These are phyloP conservation scores for Strigamia crassipes DNA, from an alignment of 2,888 invertebrate genomes.

Conservation along the genomic window DNA sequence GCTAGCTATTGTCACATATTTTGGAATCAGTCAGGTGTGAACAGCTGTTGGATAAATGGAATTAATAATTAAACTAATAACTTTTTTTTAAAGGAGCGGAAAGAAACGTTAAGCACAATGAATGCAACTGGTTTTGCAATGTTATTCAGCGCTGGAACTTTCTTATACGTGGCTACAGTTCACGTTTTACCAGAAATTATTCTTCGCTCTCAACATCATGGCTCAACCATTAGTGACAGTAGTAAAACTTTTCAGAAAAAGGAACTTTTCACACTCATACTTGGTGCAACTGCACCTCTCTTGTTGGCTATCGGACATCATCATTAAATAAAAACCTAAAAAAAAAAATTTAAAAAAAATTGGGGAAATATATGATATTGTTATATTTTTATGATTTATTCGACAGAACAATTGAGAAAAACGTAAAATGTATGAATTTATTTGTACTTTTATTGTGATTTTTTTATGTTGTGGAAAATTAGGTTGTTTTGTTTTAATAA, in stretches of 20 bases:
- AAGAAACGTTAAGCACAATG: slow-evolving; percentile 83
- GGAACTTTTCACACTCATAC: slow-evolving; percentile 80
- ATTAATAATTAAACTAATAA: not conserved
- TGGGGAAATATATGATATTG: not conserved
- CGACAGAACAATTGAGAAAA: too few relatives aligned
- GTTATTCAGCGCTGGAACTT: slow-evolving; percentile 98
- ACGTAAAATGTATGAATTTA: too few relatives aligned
- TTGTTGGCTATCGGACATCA: slow-evolving; percentile 90
- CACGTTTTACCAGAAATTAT: slow-evolving; percentile 93
- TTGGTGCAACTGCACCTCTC: slow-evolving; percentile 86
- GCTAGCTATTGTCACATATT: slow-evolving; percentile 86
- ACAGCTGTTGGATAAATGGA: not conserved
- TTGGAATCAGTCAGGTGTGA: slow-evolving; percentile 78
- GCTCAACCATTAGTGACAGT: slow-evolving; percentile 56
- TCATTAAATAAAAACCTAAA: slow-evolving; percentile 70
- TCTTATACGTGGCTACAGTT: slow-evolving; percentile 97
- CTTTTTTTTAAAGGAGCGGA: slow-evolving; percentile 68
- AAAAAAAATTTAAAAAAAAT: not conserved
- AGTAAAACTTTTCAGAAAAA: slow-evolving; percentile 57
- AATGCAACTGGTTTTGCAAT: slow-evolving; percentile 97
- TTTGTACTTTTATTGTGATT: too few relatives aligned
- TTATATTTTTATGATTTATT: not conserved
- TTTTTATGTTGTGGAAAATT: too few relatives aligned
- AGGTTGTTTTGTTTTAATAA: too few relatives aligned
- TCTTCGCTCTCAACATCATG: slow-evolving; percentile 53